Conservation (phyloP, 2,888 invertebrate species). For the Stomorhina lunata region DNA sequence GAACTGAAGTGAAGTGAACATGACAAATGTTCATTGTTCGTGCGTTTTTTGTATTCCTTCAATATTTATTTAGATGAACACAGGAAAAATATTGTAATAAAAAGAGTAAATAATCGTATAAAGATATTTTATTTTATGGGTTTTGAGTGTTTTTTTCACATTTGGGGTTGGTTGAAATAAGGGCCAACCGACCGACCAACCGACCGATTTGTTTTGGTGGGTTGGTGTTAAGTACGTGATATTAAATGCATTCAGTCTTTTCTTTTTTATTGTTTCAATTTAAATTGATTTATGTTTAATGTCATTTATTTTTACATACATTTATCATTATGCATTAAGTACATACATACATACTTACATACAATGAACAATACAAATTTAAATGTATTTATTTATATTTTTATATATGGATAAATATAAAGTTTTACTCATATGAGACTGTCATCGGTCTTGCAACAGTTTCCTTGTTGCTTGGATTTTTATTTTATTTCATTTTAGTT, state of each 20-base stretch:
- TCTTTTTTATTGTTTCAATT: constrained; percentile 62
- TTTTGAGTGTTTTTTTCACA: constrained; percentile 31
- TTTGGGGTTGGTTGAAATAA: constrained; percentile 52
- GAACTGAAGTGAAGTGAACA: no score
- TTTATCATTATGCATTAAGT: background rate
- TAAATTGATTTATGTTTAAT: constrained; percentile 64
- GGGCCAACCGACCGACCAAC: constrained; percentile 22
- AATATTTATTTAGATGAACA: constrained; percentile 58
- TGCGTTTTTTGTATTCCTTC: constrained; percentile 1
- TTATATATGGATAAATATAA: constrained; percentile 12
- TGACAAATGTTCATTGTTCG: constrained; percentile 63
- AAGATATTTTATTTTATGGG: constrained; percentile 42
- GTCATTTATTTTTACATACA: constrained; percentile 8
- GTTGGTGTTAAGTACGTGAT: constrained; percentile 63
- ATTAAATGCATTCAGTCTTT: constrained; percentile 51
- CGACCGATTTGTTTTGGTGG: constrained; percentile 55
- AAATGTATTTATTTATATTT: background rate
- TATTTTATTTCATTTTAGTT: constrained; percentile 1
- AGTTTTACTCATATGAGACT: background rate
- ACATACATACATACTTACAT: no score
- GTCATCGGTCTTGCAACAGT: constrained; percentile 15
- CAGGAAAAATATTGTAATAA: background rate
- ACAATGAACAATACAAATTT: no score
- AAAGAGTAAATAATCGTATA: constrained; percentile 44
- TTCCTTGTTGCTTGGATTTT: constrained; percentile 36